Percentiles rank a stretch among this genome's conserved stretches.
phyloP scores from a whole-genome alignment of 2,888 invertebrate genomes.

The Oscheius sp. region DNA sequence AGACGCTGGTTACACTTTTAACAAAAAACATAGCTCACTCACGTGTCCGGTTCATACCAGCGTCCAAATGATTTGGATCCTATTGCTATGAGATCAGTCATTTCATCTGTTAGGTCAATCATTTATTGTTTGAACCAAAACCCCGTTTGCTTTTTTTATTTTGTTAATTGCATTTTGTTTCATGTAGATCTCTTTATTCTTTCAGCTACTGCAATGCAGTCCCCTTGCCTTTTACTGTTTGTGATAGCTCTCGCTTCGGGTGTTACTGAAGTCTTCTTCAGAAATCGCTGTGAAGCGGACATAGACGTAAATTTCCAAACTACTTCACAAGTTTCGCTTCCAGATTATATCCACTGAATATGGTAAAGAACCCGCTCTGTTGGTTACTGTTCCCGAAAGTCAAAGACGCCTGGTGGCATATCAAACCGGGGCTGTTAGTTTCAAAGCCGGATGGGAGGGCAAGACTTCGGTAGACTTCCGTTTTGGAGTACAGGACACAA shows the following conservation, averaged over 20 bases:
- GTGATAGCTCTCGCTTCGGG: neutral
- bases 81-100: too few relatives aligned
- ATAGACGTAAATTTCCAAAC: neutral
- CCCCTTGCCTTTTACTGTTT: neutral
- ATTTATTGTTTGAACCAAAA: too few relatives aligned
- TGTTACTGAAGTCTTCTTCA: neutral
- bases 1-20: too few relatives aligned
- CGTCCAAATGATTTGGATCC: too few relatives aligned
- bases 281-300: constrained; percentile 8
- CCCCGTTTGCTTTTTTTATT: too few relatives aligned
- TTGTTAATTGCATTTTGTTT: too few relatives aligned
- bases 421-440: neutral
- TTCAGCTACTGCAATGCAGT: neutral
- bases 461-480: constrained; percentile 1
- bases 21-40: too few relatives aligned
- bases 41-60: too few relatives aligned
- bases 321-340: neutral
- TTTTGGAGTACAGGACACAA: neutral
- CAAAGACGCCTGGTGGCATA: neutral
- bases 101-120: too few relatives aligned
- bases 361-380: neutral
- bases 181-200: neutral
- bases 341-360: neutral
- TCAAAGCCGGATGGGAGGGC: constrained; percentile 4
- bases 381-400: neutral